Evolutionary conservation across 2,797 vertebrate species (phyloP), one percentile per base, ranked within the genome.

Genomic region (Tolypeutes matacus): DNA sequence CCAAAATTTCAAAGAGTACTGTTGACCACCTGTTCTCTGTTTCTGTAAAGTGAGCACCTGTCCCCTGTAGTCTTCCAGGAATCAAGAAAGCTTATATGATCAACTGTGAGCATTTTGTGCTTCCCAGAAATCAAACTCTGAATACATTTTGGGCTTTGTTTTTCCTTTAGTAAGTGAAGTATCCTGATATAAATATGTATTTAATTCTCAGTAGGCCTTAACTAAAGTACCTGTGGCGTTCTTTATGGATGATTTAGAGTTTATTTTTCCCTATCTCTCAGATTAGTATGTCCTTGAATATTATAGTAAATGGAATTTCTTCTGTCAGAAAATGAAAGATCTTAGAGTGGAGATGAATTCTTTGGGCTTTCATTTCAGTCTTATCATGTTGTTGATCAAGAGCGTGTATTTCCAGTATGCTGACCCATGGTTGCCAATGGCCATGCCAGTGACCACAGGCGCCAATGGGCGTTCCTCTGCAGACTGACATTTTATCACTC

Each of bases 401-500:
- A 4, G 39, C 81, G 1, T 91, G 9, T 78, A 27, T 67, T 49
- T 83, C 34, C 78, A 84, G 15, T 31, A 17, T 76, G 29, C 72
- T 73, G 62, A 80, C 84, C 89, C 60, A 4, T 25, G 53, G 11
- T 64, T 80, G 62, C 49, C 76, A 86, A 10, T 72, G 69, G 76
- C 29, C n/a, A 73, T 81, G 69, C 75, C 87, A 65, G 7, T 93
- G 70, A 89, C 80, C 81, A 87, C 82, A 75, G 58, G 12, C 93
- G 31, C 80, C 46, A 58, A 5, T 86, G 76, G 91, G 25, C 92
- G 81, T 81, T 92, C 88, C 73, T n/a, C 84, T 56, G 67, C 81
- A 95, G 29, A 15, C 20, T 42, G 84, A 65, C 82, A 46, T 39
- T 92, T 85, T 70, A n/a, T 85, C 89, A 67, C 67, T 94, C n/a